Evolutionary conservation across 2,797 vertebrate genomes (phyloP).

Genomic region (Hyperoplus immaculatus): DNA sequence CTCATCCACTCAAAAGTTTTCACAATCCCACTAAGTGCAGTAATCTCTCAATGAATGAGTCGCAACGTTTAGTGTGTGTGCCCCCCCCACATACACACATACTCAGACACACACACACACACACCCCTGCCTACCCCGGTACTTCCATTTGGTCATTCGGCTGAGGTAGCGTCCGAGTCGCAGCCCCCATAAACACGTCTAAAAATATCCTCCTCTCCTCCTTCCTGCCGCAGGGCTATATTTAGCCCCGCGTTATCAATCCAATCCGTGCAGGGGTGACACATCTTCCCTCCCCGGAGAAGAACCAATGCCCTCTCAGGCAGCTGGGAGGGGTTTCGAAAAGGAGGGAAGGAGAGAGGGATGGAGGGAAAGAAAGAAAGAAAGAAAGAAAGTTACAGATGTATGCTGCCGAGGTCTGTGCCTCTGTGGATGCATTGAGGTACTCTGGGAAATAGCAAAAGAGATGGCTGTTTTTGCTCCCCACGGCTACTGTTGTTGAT

Average conservation of each 20-base stretch:
- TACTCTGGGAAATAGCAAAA: slow-evolving; percentile 29
- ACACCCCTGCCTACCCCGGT: background rate
- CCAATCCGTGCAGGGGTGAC: slow-evolving; percentile 76
- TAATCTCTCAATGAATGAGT: slow-evolving; percentile 52
- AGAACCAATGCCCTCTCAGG: slow-evolving; percentile 77
- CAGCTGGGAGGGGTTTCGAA: slow-evolving; percentile 55
- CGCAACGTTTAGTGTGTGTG: slow-evolving; percentile 17
- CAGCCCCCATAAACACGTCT: slow-evolving; percentile 79
- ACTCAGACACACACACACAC: no score
- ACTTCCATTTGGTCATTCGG: slow-evolving; percentile 69
- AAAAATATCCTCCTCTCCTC: slow-evolving; percentile 80
- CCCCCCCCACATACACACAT: background rate
- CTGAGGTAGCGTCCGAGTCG: slow-evolving; percentile 64
- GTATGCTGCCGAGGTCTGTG: slow-evolving; percentile 41
- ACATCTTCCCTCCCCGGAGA: slow-evolving; percentile 65
- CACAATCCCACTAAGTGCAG: slow-evolving; percentile 67
- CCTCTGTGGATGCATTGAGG: slow-evolving; percentile 36
- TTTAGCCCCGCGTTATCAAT: slow-evolving; percentile 85
- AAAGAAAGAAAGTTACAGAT: slow-evolving; percentile 54
- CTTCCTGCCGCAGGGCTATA: slow-evolving; percentile 83
- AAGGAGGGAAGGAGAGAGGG: slow-evolving; percentile 33
- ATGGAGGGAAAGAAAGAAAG: slow-evolving; percentile 33
- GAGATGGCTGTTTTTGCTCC: slow-evolving; percentile 50
- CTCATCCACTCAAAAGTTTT: slow-evolving; percentile 36
- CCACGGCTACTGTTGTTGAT: slow-evolving; percentile 59